A percentile compares a stretch with the other conserved stretches of the same genome.
These are phyloP conservation scores for Drosophila ficusphila DNA, from an alignment of 1,140 invertebrate species.

Conservation along the genomic window DNA sequence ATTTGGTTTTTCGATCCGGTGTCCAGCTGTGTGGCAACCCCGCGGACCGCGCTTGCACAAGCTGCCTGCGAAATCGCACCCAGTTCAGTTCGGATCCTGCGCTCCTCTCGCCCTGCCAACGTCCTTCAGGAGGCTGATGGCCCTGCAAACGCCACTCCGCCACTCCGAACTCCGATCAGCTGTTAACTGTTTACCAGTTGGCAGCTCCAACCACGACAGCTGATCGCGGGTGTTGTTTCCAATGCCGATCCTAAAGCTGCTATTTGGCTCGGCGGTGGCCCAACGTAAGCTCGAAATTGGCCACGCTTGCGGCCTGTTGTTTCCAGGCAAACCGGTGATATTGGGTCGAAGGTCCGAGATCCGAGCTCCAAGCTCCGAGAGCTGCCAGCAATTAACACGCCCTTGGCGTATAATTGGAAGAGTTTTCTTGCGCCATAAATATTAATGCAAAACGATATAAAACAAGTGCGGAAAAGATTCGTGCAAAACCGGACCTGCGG, in stretches of 20 bases:
- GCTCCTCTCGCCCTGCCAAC: too few species aligned
- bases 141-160: too few species aligned
- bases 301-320: not conserved
- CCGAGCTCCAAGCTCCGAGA: too few species aligned
- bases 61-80: not conserved
- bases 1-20: slow-evolving; percentile 14
- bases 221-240: too few species aligned
- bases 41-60: slow-evolving; percentile 1
- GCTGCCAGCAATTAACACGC: slow-evolving; percentile 27
- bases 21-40: slow-evolving; percentile 25
- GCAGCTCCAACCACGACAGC: too few species aligned
- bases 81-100: too few species aligned
- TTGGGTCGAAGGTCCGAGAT: slow-evolving; percentile 10
- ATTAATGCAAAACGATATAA: slow-evolving; percentile 8
- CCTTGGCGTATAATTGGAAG: slow-evolving; percentile 19
- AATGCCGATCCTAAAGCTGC: too few species aligned
- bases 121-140: too few species aligned
- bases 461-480: slow-evolving; percentile 12
- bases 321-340: not conserved
- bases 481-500: slow-evolving; percentile 17
- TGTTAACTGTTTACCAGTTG: slow-evolving; percentile 60
- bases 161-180: slow-evolving; percentile 31
- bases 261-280: too few species aligned
- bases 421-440: slow-evolving; percentile 19
- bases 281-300: slow-evolving; percentile 1